Percentiles rank a stretch among this genome's conserved stretches.
Evolutionary conservation across 2,888 invertebrate genomes (phyloP).

Genomic region (Actias luna): DNA sequence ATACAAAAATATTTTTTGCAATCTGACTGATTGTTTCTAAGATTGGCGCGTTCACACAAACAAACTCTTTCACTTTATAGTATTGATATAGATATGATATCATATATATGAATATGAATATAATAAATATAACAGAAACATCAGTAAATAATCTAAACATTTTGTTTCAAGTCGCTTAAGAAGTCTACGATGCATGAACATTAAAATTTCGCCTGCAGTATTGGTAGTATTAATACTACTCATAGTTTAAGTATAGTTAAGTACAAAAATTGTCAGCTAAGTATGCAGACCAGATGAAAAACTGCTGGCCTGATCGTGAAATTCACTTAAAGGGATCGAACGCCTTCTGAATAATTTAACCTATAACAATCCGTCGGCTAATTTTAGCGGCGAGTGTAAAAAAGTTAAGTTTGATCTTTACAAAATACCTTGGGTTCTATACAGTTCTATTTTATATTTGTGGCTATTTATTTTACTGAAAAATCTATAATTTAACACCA

Average conservation of each 20-base stretch:
- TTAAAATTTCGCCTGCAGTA: not conserved
- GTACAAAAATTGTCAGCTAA: conserved; percentile 2
- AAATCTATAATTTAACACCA: too few relatives aligned
- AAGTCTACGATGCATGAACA: not conserved
- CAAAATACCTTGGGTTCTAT: conserved; percentile 30
- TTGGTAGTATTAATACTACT: too few relatives aligned
- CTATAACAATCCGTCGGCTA: conserved; percentile 77
- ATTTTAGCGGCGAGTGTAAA: conserved; percentile 68
- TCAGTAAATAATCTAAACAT: too few relatives aligned
- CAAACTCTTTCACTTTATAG: too few relatives aligned
- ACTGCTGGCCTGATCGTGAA: conserved; percentile 65
- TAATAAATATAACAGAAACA: too few relatives aligned
- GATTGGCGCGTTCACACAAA: too few relatives aligned
- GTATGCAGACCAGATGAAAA: conserved; percentile 35
- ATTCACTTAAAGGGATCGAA: conserved; percentile 78
- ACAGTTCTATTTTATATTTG: not conserved
- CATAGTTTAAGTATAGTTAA: too few relatives aligned
- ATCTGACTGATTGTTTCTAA: too few relatives aligned
- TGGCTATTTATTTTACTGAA: too few relatives aligned
- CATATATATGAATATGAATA: too few relatives aligned
- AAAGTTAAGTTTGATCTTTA: conserved; percentile 29
- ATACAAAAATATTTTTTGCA: too few relatives aligned
- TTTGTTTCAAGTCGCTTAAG: not conserved
- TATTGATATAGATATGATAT: too few relatives aligned
- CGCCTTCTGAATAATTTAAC: conserved; percentile 76